A percentile compares a stretch with the other conserved stretches of the same genome.
These are phyloP conservation scores for Chrysopilus asiliformis DNA, from an alignment of 2,888 invertebrate genomes.

Conservation along the genomic window DNA sequence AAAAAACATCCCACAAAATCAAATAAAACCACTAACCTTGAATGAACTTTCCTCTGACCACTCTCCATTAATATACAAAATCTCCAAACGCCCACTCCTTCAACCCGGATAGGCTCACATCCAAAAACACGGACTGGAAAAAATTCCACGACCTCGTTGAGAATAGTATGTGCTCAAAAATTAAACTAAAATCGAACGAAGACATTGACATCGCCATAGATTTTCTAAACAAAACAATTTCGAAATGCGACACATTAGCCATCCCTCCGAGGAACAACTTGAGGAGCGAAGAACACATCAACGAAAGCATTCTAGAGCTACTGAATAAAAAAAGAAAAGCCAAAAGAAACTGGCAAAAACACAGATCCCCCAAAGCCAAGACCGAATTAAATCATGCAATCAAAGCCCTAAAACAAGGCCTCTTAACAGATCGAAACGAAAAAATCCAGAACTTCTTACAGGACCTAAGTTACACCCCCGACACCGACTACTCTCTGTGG, in stretches of 20 bases:
- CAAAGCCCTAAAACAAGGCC: too few species aligned
- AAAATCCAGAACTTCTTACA: neutral
- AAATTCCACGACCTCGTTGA: neutral
- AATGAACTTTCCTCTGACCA: neutral
- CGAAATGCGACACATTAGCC: neutral
- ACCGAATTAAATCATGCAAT: neutral
- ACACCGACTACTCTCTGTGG: too few species aligned
- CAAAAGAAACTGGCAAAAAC: too few species aligned
- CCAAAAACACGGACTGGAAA: neutral
- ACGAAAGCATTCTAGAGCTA: too few species aligned
- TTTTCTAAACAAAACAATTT: too few species aligned
- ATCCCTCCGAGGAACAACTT: neutral
- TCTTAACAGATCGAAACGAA: too few species aligned
- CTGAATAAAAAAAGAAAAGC: too few species aligned
- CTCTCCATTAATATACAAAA: neutral
- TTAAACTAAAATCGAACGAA: too few species aligned
- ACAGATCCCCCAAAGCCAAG: neutral
- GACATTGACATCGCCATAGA: too few species aligned
- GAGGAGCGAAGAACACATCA: too few species aligned
- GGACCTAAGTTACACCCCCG: neutral
- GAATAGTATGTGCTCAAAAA: neutral
- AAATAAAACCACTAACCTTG: neutral
- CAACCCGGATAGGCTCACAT: neutral
- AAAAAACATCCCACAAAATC: neutral
- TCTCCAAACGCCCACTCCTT: neutral